A percentile compares a stretch with the other conserved stretches of the same genome.
Evolutionary conservation across 2,888 invertebrate species (phyloP).

Genomic region (Orthosia gracilis): DNA sequence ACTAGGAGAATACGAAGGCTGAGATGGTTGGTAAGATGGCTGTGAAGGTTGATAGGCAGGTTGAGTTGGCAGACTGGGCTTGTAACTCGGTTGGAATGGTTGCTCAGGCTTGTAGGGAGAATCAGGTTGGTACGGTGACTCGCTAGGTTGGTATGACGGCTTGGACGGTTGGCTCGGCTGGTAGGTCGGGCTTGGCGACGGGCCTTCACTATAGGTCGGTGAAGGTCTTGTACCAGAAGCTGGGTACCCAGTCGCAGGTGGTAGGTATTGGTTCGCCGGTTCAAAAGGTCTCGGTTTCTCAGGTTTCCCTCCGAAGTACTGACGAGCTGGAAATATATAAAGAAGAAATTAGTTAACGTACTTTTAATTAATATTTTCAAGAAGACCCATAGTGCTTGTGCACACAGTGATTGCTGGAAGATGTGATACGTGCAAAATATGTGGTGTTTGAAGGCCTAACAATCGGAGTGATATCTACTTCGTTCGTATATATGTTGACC

Average conservation of each 20-base stretch:
- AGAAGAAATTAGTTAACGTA: conserved; percentile 35
- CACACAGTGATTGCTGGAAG: conserved; percentile 51
- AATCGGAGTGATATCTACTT: not conserved
- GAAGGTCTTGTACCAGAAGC: conserved; percentile 84
- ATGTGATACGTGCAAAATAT: conserved; percentile 40
- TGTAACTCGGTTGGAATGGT: conserved; percentile 59
- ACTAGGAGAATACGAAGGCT: conserved; percentile 75
- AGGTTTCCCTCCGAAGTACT: conserved; percentile 92
- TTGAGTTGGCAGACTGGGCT: conserved; percentile 60
- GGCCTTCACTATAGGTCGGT: conserved; percentile 84
- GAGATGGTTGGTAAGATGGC: conserved; percentile 67
- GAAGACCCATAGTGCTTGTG: conserved; percentile 67
- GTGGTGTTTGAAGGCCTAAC: conserved; percentile 19
- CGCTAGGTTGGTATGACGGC: conserved; percentile 66
- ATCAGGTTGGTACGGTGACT: conserved; percentile 59
- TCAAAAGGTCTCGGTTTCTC: conserved; percentile 94
- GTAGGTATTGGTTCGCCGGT: conserved; percentile 84
- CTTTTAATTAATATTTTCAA: not conserved
- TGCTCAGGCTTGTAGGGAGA: conserved; percentile 58
- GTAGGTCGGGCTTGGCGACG: conserved; percentile 73
- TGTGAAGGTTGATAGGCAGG: conserved; percentile 66
- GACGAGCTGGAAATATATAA: conserved; percentile 91
- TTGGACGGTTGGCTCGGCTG: conserved; percentile 67
- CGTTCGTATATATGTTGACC: not conserved
- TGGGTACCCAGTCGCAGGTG: conserved; percentile 84